Conservation (phyloP, 2,797 vertebrate genomes). For the Pseudopleuronectes americanus region DNA sequence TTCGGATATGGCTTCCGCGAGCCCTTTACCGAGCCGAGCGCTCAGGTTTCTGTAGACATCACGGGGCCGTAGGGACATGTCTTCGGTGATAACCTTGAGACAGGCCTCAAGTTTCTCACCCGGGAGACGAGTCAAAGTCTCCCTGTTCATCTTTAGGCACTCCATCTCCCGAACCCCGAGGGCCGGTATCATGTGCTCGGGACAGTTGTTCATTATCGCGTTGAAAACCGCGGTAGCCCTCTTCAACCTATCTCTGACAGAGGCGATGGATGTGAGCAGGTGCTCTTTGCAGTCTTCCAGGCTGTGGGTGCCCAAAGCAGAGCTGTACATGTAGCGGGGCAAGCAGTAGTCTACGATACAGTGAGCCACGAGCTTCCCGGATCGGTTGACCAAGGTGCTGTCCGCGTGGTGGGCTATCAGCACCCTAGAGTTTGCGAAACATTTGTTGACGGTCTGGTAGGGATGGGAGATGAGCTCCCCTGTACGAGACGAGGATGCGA, state of each 20-base stretch:
- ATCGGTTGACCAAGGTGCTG: slow-evolving; percentile 1
- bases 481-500: too few relatives aligned
- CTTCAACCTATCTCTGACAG: neutral
- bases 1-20: too few relatives aligned
- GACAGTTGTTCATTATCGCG: slow-evolving; percentile 33
- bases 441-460: slow-evolving; percentile 12
- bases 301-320: neutral
- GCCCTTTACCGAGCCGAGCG: too few relatives aligned
- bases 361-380: slow-evolving; percentile 21
- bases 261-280: neutral
- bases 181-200: slow-evolving; percentile 37
- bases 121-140: neutral
- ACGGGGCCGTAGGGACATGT: neutral
- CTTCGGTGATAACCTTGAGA: neutral
- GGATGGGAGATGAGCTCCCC: slow-evolving; percentile 5
- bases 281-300: neutral
- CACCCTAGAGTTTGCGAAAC: slow-evolving; percentile 20
- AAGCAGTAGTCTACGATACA: slow-evolving; percentile 39
- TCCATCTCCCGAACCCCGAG: neutral
- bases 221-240: slow-evolving; percentile 8
- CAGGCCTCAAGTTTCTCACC: slow-evolving; percentile 13
- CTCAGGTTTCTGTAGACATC: too few relatives aligned
- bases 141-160: neutral
- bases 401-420: slow-evolving; percentile 5
- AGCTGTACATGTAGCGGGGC: slow-evolving; percentile 38